These are phyloP conservation scores for Dendrocincla fuliginosa DNA, from an alignment of 2,797 vertebrate species.

Conservation along the genomic window DNA sequence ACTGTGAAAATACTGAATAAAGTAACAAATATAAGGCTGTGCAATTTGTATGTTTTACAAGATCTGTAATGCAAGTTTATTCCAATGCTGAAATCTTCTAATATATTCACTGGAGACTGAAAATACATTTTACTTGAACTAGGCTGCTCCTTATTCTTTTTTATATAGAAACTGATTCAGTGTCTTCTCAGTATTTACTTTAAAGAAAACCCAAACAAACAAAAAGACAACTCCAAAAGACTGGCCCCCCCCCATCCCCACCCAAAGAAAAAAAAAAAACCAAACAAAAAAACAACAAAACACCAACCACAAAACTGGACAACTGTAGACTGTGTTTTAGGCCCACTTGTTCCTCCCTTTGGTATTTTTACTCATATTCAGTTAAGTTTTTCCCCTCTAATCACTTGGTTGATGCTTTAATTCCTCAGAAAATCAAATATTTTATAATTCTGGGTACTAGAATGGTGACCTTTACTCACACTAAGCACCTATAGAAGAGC, in stretches of 20 bases:
- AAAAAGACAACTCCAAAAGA: not conserved
- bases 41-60: not conserved
- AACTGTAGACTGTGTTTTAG: not conserved
- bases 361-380: not conserved
- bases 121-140: not conserved
- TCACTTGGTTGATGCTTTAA: not conserved
- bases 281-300: too few relatives aligned
- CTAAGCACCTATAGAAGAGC: not conserved
- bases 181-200: not conserved
- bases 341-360: not conserved
- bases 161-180: not conserved
- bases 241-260: rapidly evolving
- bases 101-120: not conserved
- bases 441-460: not conserved
- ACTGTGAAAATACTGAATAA: not conserved
- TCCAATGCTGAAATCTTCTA: not conserved
- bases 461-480: not conserved
- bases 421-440: not conserved
- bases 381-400: not conserved
- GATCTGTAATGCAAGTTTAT: not conserved
- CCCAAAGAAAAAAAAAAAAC: too few relatives aligned
- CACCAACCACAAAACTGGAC: not conserved
- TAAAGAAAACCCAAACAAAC: not conserved
- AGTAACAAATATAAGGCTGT: not conserved
- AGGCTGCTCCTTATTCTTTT: not conserved